These are phyloP conservation scores for Eilema caniola DNA, from an alignment of 2,888 invertebrate species.

Conservation along the genomic window DNA sequence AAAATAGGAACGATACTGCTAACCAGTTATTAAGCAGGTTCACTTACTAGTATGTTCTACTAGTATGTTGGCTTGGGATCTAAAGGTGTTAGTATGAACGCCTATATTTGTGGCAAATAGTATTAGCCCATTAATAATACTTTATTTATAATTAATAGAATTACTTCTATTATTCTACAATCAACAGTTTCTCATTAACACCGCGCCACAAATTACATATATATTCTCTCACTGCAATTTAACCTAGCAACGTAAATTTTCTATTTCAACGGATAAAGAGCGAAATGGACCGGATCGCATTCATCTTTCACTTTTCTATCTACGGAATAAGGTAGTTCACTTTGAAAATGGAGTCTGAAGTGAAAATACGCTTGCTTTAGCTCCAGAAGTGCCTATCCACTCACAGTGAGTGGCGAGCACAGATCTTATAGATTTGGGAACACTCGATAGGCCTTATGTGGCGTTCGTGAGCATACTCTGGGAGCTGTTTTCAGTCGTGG, in stretches of 20 bases:
- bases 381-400: constrained; percentile 57
- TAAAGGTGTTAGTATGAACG: too few species aligned
- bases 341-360: constrained; percentile 67
- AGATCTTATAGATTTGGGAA: constrained; percentile 57
- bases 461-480: constrained; percentile 22
- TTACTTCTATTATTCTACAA: not conserved
- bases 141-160: not conserved
- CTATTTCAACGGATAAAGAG: constrained; percentile 60
- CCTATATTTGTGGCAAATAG: too few species aligned
- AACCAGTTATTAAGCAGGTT: too few species aligned
- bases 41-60: too few species aligned
- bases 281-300: constrained; percentile 64
- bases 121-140: too few species aligned
- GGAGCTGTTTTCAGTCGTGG: constrained; percentile 5
- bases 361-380: constrained; percentile 64
- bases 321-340: constrained; percentile 66
- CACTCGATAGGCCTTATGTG: constrained; percentile 48
- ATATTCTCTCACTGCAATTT: constrained; percentile 2
- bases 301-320: constrained; percentile 69
- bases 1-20: too few species aligned
- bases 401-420: constrained; percentile 51
- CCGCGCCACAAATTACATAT: not conserved
- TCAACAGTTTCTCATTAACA: not conserved
- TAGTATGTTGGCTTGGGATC: too few species aligned
- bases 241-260: constrained; percentile 53